Evolutionary conservation across 2,797 vertebrate genomes (phyloP).

Genomic region (Bovichtus variegatus): DNA sequence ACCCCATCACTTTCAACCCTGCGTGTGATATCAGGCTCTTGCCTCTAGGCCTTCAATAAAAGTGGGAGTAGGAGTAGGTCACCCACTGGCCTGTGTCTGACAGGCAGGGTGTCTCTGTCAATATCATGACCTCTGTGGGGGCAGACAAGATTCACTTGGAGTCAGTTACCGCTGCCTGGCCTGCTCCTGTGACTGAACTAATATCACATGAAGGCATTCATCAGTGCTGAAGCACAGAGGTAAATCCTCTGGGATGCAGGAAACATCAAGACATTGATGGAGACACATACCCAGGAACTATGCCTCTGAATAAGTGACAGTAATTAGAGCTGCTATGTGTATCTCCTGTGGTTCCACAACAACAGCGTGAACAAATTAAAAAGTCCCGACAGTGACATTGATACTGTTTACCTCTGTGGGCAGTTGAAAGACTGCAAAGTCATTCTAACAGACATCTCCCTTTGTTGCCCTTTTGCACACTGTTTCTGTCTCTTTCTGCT

Average conservation of each 20-base stretch:
- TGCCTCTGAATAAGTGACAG: slow-evolving; percentile 65
- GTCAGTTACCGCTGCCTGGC: slow-evolving; percentile 33
- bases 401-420: slow-evolving; percentile 68
- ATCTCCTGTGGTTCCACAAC: slow-evolving; percentile 60
- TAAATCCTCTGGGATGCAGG: slow-evolving; percentile 33
- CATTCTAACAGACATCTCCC: slow-evolving; percentile 65
- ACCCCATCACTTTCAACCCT: slow-evolving; percentile 66
- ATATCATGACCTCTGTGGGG: slow-evolving; percentile 71
- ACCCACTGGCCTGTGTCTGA: slow-evolving; percentile 70
- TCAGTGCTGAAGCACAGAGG: slow-evolving; percentile 28
- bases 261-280: slow-evolving; percentile 48
- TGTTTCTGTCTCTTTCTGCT: slow-evolving; percentile 35
- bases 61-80: slow-evolving; percentile 63
- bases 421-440: slow-evolving; percentile 50
- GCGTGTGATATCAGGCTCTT: slow-evolving; percentile 61
- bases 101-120: slow-evolving; percentile 68
- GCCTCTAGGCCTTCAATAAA: slow-evolving; percentile 73
- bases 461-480: slow-evolving; percentile 55
- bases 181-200: slow-evolving; percentile 29
- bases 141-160: slow-evolving; percentile 51
- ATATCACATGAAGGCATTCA: slow-evolving; percentile 46
- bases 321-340: slow-evolving; percentile 70
- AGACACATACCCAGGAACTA: slow-evolving; percentile 44
- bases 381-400: slow-evolving; percentile 73
- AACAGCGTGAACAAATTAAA: slow-evolving; percentile 72